Evolutionary conservation across 2,113 vertebrate genomes (phyloP).

Genomic region (human (Homo sapiens)): GRCh38 chr7:31375001-31375500

Average conservation of each 20-base stretch:
- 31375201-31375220: not conserved
- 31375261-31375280: not conserved
- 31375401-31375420: not conserved
- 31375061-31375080: not conserved
- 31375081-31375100: not conserved
- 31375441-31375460: not conserved
- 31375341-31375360: not conserved
- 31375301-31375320: not conserved
- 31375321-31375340: not conserved
- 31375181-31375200: not conserved
- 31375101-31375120: not conserved
- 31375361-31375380: not conserved
- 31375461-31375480: not conserved
- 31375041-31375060: not conserved
- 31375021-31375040: not conserved
- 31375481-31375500: not conserved
- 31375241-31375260: not conserved
- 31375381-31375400: not conserved
- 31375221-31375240: not conserved
- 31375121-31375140: not conserved
- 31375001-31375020: not conserved
- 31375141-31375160: not conserved
- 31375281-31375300: not conserved
- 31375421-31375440: not conserved
- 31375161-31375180: not conserved